Evolutionary conservation across 1,140 invertebrate species (phyloP), one percentile per base, ranked within the genome.

Genomic region (Lepidurus packardi): DNA sequence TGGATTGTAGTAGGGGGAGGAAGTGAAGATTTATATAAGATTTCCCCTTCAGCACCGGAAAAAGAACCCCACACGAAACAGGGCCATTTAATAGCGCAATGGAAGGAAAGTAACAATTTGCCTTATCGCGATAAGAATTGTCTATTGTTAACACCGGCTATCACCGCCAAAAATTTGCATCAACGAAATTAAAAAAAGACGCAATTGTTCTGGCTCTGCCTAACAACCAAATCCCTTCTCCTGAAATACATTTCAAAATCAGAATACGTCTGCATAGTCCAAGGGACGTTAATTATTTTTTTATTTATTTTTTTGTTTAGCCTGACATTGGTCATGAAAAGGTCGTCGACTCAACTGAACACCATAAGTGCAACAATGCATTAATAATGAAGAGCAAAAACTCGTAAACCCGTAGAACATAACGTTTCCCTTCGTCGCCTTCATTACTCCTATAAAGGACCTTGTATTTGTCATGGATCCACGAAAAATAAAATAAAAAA

Each of bases 31-130:
- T 65, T 9, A 16, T 65, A 16, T 65, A 65, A 65, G 53, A 65
- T 65, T 65, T 65, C 53, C 21, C 53, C 53, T 65, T 65, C 53
- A 16, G 13, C 53, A 65, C 53, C 53, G 53, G 53, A 65, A 65
- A 65, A 21, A n/a, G 53, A 65, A 65, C 21, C 13, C 53, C 53
- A 65, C 8, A 65, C 8, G 21, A 65, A 65, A 65, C 8, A 1
- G 21, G 53, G 1, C 53, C 53, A 21, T 21, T 65, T 65, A 16
- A 9, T 65, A 65, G 21, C 53, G 21, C 21, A 65, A 65, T 4
- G 53, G 53, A 65, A 65, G 45, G 53, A 65, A 65, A 13, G 7
- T 65, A 65, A 65, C 53, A 65, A 65, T 65, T 65, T 65, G 16
- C 53, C 21, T 13, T n/a, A n/a, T 16, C 16, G 8, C 16, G 53